These are phyloP conservation scores for Epinephelus fuscoguttatus DNA, from an alignment of 2,113 vertebrate species.

Conservation along the genomic window DNA sequence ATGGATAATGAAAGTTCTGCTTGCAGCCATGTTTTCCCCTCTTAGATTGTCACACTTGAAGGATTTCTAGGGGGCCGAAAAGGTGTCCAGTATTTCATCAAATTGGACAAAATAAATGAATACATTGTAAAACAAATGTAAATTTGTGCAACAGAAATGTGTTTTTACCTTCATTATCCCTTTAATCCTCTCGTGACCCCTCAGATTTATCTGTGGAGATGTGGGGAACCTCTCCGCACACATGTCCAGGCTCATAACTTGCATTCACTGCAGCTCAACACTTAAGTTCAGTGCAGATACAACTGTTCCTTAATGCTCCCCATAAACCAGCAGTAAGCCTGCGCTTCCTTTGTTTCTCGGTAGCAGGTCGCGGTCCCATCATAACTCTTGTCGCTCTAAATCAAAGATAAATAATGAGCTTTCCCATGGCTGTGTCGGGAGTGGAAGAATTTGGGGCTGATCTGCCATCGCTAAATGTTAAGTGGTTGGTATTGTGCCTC, in stretches of 20 bases:
- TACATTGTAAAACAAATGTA: background rate
- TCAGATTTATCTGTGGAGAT: background rate
- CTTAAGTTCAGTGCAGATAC: constrained; percentile 26
- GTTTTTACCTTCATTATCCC: constrained; percentile 3
- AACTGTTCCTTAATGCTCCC: constrained; percentile 39
- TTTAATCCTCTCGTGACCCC: background rate
- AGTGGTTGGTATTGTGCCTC: constrained; percentile 69
- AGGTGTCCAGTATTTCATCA: background rate
- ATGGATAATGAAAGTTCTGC: background rate
- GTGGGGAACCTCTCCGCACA: background rate
- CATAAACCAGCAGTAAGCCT: constrained; percentile 44
- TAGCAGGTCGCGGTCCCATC: constrained; percentile 24
- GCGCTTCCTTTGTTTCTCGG: constrained; percentile 48
- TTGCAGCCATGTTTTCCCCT: background rate
- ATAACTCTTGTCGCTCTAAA: constrained; percentile 60
- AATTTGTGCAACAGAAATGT: background rate
- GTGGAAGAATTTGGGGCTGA: constrained; percentile 53
- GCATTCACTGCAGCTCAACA: constrained; percentile 29
- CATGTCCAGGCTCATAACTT: constrained; percentile 35
- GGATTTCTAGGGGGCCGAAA: background rate
- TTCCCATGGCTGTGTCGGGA: constrained; percentile 57
- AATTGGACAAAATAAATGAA: background rate
- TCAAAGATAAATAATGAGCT: constrained; percentile 61
- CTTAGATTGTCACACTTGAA: background rate
- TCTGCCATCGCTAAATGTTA: constrained; percentile 75